Conservation (phyloP, 2,888 invertebrate genomes). For the Nymphalis c-album region DNA sequence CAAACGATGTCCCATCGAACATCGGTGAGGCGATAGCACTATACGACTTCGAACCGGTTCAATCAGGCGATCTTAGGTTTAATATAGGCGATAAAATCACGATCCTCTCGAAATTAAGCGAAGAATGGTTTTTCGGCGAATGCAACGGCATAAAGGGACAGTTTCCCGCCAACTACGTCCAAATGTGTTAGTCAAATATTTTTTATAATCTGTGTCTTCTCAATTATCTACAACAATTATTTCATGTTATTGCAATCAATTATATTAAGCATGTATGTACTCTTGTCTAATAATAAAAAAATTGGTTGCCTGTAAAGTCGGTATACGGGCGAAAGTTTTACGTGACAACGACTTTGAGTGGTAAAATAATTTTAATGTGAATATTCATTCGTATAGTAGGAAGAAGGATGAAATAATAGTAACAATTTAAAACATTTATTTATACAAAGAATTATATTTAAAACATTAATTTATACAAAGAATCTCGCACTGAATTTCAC, state of each 20-base stretch:
- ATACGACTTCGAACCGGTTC: slow-evolving; percentile 86
- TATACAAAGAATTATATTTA: too few species aligned
- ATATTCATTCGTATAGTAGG: too few species aligned
- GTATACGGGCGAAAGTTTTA: too few species aligned
- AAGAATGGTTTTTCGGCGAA: slow-evolving; percentile 90
- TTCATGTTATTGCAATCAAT: neutral
- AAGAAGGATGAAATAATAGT: too few species aligned
- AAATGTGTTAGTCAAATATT: slow-evolving; percentile 70
- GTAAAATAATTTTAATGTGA: too few species aligned
- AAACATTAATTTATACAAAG: too few species aligned
- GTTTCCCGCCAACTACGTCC: slow-evolving; percentile 90
- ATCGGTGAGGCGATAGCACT: slow-evolving; percentile 82
- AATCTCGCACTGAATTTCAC: too few species aligned
- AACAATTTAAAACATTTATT: too few species aligned
- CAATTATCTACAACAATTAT: neutral
- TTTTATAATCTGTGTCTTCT: slow-evolving; percentile 1
- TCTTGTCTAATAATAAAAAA: neutral
- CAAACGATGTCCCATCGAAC: slow-evolving; percentile 54
- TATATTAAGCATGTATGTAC: neutral
- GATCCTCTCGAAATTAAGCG: slow-evolving; percentile 85
- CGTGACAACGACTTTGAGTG: too few species aligned
- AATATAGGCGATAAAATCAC: slow-evolving; percentile 74
- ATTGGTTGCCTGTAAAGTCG: too few species aligned
- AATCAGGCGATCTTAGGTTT: slow-evolving; percentile 67
- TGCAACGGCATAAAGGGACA: slow-evolving; percentile 85